These are phyloP conservation scores for Pentamera pediparva DNA, from an alignment of 53 echinoderm and acorn worm species.

Conservation along the genomic window DNA sequence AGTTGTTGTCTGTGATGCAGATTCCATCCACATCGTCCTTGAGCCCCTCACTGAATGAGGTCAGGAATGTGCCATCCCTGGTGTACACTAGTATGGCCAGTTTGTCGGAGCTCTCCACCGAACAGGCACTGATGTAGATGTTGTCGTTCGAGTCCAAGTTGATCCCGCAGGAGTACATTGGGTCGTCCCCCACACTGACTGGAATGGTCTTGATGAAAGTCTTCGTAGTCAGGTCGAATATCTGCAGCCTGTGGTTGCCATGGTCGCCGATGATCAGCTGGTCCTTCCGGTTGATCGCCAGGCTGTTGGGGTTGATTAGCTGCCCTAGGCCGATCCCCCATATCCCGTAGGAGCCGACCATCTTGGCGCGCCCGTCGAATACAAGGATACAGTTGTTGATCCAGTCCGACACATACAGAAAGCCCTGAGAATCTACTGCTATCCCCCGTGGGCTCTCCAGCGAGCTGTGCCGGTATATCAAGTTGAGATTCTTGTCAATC, in stretches of 20 bases:
- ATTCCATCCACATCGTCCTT: slow-evolving; percentile 23
- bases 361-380: slow-evolving; percentile 17
- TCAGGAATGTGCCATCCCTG: slow-evolving; percentile 14
- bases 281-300: slow-evolving; percentile 24
- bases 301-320: slow-evolving; percentile 13
- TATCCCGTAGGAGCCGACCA: slow-evolving; percentile 6
- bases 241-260: slow-evolving; percentile 6
- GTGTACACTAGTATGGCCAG: slow-evolving; percentile 19
- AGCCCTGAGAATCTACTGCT: slow-evolving; percentile 23
- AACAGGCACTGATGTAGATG: slow-evolving; percentile 29
- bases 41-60: slow-evolving; percentile 21
- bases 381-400: slow-evolving; percentile 2
- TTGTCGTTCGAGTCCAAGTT: slow-evolving; percentile 18
- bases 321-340: slow-evolving; percentile 3
- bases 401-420: slow-evolving; percentile 18
- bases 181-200: slow-evolving; percentile 8
- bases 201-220: slow-evolving; percentile 17
- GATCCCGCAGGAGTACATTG: slow-evolving; percentile 28
- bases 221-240: neutral
- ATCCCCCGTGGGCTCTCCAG: slow-evolving; percentile 15
- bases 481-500: neutral
- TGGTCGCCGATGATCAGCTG: slow-evolving; percentile 18
- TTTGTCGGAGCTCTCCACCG: slow-evolving; percentile 16
- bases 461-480: slow-evolving; percentile 17
- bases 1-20: slow-evolving; percentile 20